Evolutionary conservation across 2,797 vertebrate species (phyloP).

Genomic region (Lemur catta): DNA sequence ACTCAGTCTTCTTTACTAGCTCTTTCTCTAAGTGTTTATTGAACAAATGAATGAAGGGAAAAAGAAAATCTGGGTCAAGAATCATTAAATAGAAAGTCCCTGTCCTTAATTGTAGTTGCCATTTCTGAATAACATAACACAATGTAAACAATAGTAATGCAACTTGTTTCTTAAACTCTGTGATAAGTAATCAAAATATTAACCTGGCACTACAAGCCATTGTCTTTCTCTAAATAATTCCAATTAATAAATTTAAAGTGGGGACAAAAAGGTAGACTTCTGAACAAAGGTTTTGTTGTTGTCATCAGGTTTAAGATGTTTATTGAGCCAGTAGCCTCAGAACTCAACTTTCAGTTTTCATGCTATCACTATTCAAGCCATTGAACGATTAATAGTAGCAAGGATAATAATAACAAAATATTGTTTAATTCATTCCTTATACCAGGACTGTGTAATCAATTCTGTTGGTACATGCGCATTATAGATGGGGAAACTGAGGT

Average conservation of each 20-base stretch:
- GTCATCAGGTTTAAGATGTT: background rate
- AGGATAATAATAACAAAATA: background rate
- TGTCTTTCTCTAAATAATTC: slow-evolving; percentile 5
- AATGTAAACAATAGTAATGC: background rate
- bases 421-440: background rate
- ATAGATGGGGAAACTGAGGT: background rate
- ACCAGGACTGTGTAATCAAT: background rate
- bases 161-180: background rate
- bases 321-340: background rate
- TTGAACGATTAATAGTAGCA: background rate
- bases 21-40: background rate
- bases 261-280: background rate
- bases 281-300: background rate
- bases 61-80: background rate
- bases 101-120: background rate
- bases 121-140: background rate
- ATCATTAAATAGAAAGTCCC: background rate
- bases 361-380: background rate
- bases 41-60: background rate
- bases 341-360: background rate
- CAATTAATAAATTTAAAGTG: background rate
- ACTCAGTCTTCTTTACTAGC: background rate
- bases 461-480: background rate
- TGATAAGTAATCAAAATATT: background rate
- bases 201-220: background rate